Percentiles rank a stretch among this genome's conserved stretches.
Evolutionary conservation across 2,797 vertebrate genomes (phyloP).

Genomic region (Darevskia nairensis): DNA sequence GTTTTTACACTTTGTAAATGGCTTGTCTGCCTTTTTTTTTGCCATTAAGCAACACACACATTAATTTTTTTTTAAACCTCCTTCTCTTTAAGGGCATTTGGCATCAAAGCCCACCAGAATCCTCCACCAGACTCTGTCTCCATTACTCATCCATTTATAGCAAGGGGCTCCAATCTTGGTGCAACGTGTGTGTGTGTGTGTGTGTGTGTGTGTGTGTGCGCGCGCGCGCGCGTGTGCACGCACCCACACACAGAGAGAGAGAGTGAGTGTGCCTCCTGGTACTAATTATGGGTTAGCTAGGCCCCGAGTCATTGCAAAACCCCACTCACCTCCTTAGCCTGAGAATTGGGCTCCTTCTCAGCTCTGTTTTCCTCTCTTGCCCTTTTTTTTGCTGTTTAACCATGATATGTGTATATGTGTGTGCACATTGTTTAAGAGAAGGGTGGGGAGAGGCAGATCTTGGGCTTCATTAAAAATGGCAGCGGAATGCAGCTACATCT

Average conservation of each 20-base stretch:
- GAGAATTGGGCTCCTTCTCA: neutral
- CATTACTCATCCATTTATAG: neutral
- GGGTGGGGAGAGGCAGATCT: neutral
- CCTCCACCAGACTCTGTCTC: neutral
- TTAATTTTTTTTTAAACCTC: no score
- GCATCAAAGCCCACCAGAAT: neutral
- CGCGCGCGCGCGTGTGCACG: no score
- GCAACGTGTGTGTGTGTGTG: no score
- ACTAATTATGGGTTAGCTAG: conserved; percentile 25
- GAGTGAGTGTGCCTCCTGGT: conserved; percentile 3
- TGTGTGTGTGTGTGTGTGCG: no score
- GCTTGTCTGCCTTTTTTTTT: no score
- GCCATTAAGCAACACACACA: no score
- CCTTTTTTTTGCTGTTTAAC: neutral
- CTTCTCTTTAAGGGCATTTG: neutral
- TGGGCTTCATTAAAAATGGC: neutral
- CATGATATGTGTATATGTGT: no score
- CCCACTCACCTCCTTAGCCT: neutral
- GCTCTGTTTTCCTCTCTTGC: neutral
- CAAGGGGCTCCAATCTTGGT: neutral
- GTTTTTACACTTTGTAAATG: no score
- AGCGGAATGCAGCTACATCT: neutral
- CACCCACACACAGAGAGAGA: neutral
- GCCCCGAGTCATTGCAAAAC: conserved; percentile 5
- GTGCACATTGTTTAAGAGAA: no score